These are phyloP conservation scores for Brachyrhaphis roseni DNA, from an alignment of 2,797 vertebrate species.

Conservation along the genomic window DNA sequence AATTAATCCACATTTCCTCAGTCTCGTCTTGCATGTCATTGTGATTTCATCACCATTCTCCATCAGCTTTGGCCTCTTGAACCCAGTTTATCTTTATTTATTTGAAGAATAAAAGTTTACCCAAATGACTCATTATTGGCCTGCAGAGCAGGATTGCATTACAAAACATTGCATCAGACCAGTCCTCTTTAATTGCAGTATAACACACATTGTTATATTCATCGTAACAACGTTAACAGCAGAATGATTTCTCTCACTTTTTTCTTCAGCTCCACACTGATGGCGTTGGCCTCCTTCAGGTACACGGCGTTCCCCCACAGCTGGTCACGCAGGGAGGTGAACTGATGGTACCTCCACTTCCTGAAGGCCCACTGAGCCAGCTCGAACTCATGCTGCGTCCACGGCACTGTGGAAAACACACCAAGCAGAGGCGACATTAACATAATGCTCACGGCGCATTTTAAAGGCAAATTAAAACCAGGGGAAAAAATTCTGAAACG, in stretches of 20 bases:
- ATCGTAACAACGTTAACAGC: neutral
- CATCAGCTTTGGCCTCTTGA: neutral
- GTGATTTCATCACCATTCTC: neutral
- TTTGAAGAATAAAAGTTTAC: neutral
- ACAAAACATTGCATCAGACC: neutral
- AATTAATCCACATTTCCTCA: neutral
- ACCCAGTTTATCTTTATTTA: neutral
- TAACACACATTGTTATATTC: neutral
- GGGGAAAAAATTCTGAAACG: slow-evolving; percentile 5
- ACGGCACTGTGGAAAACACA: slow-evolving; percentile 82
- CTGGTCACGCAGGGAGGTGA: slow-evolving; percentile 94
- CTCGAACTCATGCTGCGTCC: slow-evolving; percentile 95
- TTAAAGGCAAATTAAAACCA: neutral
- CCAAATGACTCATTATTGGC: neutral
- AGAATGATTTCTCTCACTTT: slow-evolving; percentile 82
- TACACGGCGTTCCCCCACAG: slow-evolving; percentile 98
- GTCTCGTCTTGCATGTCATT: neutral
- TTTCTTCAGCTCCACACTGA: slow-evolving; percentile 98
- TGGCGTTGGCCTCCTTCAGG: slow-evolving; percentile 97
- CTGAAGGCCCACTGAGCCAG: slow-evolving; percentile 97
- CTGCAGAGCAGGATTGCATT: neutral
- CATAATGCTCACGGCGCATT: neutral
- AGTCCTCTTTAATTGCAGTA: neutral
- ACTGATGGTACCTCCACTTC: slow-evolving; percentile 98
- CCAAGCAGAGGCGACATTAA: slow-evolving; percentile 10